These are phyloP conservation scores for Drosophila histrio DNA, from an alignment of 2,888 invertebrate genomes.

Conservation along the genomic window DNA sequence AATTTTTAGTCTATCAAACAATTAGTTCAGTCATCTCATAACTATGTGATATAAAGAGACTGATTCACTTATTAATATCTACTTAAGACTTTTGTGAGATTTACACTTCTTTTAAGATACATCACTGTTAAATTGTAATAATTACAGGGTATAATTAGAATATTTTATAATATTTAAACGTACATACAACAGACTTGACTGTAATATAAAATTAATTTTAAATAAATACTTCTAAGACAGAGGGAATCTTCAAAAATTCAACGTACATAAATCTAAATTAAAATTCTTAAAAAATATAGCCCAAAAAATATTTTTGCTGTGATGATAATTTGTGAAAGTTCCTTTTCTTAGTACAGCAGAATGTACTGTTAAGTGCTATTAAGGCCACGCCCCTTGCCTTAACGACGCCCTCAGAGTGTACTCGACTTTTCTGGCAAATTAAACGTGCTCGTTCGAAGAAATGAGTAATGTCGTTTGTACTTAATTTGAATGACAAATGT, in stretches of 20 bases:
- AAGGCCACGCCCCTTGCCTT: neutral
- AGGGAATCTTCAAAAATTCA: constrained; percentile 17
- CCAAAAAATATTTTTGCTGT: neutral
- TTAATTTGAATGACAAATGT: constrained; percentile 76
- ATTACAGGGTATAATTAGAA: too few species aligned
- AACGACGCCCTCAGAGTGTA: neutral
- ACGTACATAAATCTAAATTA: constrained; percentile 54
- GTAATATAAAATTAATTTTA: constrained; percentile 37
- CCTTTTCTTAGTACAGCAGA: neutral
- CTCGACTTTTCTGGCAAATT: constrained; percentile 9
- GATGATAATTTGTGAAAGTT: constrained; percentile 30
- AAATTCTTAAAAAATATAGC: constrained; percentile 12
- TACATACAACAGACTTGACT: constrained; percentile 20
- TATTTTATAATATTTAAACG: constrained; percentile 11
- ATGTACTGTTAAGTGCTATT: constrained; percentile 8
- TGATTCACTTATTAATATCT: too few species aligned
- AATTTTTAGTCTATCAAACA: too few species aligned
- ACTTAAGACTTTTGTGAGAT: too few species aligned
- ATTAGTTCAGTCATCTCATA: too few species aligned
- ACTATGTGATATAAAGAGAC: too few species aligned
- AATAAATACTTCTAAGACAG: constrained; percentile 31
- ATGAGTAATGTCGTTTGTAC: constrained; percentile 72
- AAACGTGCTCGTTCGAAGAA: constrained; percentile 33
- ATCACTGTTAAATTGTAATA: too few species aligned
- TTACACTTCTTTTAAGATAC: too few species aligned